These are phyloP conservation scores for Microplitis demolitor DNA, from an alignment of 1,140 invertebrate genomes.

Conservation along the genomic window DNA sequence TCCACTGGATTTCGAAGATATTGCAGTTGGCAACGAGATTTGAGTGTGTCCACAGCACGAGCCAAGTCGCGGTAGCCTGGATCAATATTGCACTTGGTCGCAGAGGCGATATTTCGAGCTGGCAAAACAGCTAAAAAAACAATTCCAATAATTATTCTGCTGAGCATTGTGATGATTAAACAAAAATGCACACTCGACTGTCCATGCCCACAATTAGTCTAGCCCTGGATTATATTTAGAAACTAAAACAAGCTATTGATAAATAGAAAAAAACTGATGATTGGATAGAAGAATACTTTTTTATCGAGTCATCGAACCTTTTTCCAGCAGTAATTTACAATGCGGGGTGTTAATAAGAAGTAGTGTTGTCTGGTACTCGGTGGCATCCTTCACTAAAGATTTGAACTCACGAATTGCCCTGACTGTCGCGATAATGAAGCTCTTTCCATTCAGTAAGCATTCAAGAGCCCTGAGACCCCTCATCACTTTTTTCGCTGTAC, in stretches of 20 bases:
- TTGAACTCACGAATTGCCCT: conserved; percentile 20
- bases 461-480: not conserved
- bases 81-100: conserved; percentile 25
- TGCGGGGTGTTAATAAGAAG: conserved; percentile 17
- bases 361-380: not conserved
- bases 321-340: not conserved
- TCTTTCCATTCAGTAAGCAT: conserved; percentile 27
- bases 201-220: too few species aligned
- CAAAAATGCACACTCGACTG: too few species aligned
- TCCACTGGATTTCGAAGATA: conserved; percentile 30
- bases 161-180: not conserved
- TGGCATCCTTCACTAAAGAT: conserved; percentile 1
- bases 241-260: too few species aligned
- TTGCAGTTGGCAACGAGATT: conserved; percentile 35
- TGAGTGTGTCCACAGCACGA: conserved; percentile 31
- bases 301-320: not conserved
- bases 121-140: conserved; percentile 4
- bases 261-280: too few species aligned
- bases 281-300: too few species aligned
- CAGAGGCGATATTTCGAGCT: conserved; percentile 1
- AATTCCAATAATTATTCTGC: conserved; percentile 13
- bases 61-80: conserved; percentile 28
- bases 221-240: too few species aligned
- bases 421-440: conserved; percentile 25
- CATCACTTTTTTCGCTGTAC: conserved; percentile 6